Evolutionary conservation across 2,113 vertebrate genomes (phyloP).

Genomic region (Bettongia penicillata): DNA sequence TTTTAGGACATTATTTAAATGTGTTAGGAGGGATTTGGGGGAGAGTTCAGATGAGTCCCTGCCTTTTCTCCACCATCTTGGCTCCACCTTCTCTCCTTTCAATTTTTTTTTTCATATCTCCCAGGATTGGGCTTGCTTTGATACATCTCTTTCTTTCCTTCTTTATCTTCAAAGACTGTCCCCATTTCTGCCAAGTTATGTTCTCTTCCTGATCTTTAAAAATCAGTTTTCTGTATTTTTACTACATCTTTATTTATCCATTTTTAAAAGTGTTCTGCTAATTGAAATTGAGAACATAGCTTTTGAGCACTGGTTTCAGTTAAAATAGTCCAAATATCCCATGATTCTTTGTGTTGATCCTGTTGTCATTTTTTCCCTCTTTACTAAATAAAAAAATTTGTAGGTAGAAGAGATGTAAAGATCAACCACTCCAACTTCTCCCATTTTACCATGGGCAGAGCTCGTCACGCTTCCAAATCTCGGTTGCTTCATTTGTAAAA

Average conservation of each 20-base stretch:
- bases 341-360: background rate
- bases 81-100: background rate
- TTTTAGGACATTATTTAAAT: too few relatives aligned
- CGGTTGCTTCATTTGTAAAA: background rate
- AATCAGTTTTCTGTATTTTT: background rate
- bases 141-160: background rate
- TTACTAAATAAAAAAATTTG: background rate
- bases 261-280: background rate
- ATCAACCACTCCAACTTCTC: background rate
- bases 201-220: background rate
- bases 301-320: background rate
- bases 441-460: background rate
- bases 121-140: background rate
- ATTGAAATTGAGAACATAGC: background rate
- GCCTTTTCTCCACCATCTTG: too few relatives aligned
- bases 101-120: background rate
- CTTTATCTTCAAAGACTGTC: background rate
- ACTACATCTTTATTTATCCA: background rate
- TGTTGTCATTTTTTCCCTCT: background rate
- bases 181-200: background rate
- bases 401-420: background rate
- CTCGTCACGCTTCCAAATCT: background rate
- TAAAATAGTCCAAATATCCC: background rate
- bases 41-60: too few relatives aligned
- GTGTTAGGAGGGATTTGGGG: too few relatives aligned